Evolutionary conservation across 2,888 invertebrate genomes (phyloP), one percentile per base, ranked within the genome.

Genomic region (Dyspetes luteomarginatus): DNA sequence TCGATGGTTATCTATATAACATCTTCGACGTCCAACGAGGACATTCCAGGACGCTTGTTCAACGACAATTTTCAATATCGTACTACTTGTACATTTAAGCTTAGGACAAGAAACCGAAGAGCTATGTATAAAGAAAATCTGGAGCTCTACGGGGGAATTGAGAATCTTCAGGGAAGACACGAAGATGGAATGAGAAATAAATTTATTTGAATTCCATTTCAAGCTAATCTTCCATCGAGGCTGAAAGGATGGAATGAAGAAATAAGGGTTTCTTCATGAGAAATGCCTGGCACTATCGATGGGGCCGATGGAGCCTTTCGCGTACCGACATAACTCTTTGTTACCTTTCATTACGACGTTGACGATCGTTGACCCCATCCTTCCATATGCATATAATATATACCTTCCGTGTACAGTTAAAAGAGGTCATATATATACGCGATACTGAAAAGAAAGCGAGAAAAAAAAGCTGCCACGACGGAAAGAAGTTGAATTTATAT

Each of bases 401-500:
- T 36, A 36, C 12, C 12, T 9, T 36, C 36, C 36, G 2, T 36
- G 36, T 36, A 36, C 4, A 1, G 1, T 3, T 30, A 3, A 9
- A 7, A 30, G 30, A 7, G 30, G 30, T 30, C 68, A 12, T 2
- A 12, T 3, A 3, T 36, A 36, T 36, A 36, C 36, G 36, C 36
- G 12, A 9, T 7, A 36, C 9, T 36, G 12, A 12, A 12, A 36
- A 36, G 36, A 36, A 12, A 36, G 36, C 12, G n/a, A n/a, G n/a
- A 50, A 62, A 60, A 67, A 26, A 72, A 62, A 41, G 17, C 60
- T 68, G 52, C 62, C 64, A 69, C 48, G 56, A 60, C 36, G n/a
- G 45, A 26, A 79, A 79, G 69, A 56, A 79, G 78, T 41, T 56
- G 74, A 74, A 79, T 79, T 79, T 79, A 79, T 79, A 79, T 79